phyloP scores from a whole-genome alignment of 2,888 invertebrate genomes.

The Drosophila quinaria region DNA sequence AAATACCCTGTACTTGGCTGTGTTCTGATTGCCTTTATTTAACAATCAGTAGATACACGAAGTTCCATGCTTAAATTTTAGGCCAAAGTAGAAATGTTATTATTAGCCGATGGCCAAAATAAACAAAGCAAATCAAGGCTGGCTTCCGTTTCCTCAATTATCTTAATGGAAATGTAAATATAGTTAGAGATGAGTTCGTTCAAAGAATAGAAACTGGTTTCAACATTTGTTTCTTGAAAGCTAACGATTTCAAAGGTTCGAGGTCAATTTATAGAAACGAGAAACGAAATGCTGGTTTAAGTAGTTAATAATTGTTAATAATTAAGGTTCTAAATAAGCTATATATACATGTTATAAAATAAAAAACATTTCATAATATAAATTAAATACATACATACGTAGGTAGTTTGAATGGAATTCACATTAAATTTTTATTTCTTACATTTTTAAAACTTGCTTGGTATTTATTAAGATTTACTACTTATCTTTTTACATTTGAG shows the following conservation, averaged over 20 bases:
- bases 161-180: not conserved
- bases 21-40: not conserved
- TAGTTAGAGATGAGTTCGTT: not conserved
- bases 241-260: not conserved
- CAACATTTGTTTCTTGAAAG: not conserved
- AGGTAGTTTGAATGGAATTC: no score
- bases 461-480: no score
- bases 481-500: no score
- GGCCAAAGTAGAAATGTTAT: not conserved
- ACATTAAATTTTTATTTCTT: no score
- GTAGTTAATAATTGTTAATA: no score
- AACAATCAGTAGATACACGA: not conserved
- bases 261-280: no score
- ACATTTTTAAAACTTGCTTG: no score
- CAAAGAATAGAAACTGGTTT: not conserved
- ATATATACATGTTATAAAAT: no score
- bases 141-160: not conserved
- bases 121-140: not conserved
- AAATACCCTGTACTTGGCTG: slow-evolving; percentile 31
- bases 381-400: no score
- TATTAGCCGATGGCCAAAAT: not conserved
- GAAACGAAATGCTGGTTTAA: no score
- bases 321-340: no score
- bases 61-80: not conserved
- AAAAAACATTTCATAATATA: no score